These are phyloP conservation scores for Brachyalestes nurse DNA, from an alignment of 2,797 vertebrate genomes.

Conservation along the genomic window DNA sequence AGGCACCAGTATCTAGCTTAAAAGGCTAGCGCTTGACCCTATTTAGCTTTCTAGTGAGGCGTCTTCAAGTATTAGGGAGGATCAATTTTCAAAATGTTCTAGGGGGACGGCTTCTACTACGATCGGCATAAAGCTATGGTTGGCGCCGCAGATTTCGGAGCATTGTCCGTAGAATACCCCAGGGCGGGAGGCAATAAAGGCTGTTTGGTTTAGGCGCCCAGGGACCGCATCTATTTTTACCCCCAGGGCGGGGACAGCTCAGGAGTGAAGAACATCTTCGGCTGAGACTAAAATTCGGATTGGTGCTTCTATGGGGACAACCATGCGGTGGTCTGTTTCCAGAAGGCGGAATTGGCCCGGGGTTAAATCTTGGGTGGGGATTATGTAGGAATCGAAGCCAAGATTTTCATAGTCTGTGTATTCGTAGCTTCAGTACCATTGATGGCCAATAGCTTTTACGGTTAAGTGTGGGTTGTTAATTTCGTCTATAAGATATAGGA, in stretches of 20 bases:
- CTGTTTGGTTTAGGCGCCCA: conserved; percentile 54
- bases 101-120: conserved; percentile 60
- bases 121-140: conserved; percentile 68
- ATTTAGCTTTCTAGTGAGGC: conserved; percentile 61
- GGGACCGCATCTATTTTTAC: conserved; percentile 64
- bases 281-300: conserved; percentile 43
- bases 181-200: rapidly evolving
- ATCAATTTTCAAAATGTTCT: conserved; percentile 59
- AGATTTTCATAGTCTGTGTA: conserved; percentile 59
- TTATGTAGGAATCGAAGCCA: conserved; percentile 59
- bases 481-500: conserved; percentile 63
- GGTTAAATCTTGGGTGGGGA: conserved; percentile 44
- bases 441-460: conserved; percentile 59
- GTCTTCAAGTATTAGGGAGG: neutral
- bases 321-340: conserved; percentile 65
- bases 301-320: conserved; percentile 15
- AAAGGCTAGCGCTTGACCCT: conserved; percentile 50
- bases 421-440: conserved; percentile 71
- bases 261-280: conserved; percentile 60
- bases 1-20: conserved; percentile 62
- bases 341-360: conserved; percentile 55
- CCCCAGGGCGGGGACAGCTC: neutral
- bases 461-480: conserved; percentile 59
- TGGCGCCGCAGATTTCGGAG: conserved; percentile 57
- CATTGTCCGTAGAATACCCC: conserved; percentile 26